phyloP scores from a whole-genome alignment of 2,888 invertebrate species.

The Cantharis nigra region DNA sequence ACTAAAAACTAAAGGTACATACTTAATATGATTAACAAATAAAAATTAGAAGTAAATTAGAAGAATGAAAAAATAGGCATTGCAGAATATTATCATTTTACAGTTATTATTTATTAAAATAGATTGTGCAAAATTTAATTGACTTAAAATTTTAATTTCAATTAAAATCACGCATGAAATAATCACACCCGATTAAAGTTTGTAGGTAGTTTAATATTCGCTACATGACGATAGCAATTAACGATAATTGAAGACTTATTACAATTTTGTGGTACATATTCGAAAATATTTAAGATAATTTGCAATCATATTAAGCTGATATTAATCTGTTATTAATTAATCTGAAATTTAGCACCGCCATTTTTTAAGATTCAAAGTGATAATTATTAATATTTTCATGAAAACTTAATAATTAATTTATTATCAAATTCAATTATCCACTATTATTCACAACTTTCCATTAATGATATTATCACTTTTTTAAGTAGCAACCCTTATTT shows the following conservation, averaged over 20 bases:
- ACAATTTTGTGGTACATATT: background rate
- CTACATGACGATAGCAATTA: conserved; percentile 28
- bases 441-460: too few relatives aligned
- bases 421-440: too few relatives aligned
- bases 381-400: too few relatives aligned
- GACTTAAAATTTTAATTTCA: conserved; percentile 39
- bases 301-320: background rate
- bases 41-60: too few relatives aligned
- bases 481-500: too few relatives aligned
- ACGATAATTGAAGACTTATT: conserved; percentile 22
- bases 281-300: background rate
- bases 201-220: conserved; percentile 33
- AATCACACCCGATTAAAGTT: conserved; percentile 35
- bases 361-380: background rate
- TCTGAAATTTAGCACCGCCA: background rate
- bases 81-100: background rate
- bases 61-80: background rate
- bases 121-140: conserved; percentile 23
- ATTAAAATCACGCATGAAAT: conserved; percentile 36
- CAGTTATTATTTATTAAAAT: background rate
- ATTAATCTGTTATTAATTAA: background rate
- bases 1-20: too few relatives aligned
- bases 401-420: too few relatives aligned
- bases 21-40: too few relatives aligned
- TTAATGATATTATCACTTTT: too few relatives aligned